Evolutionary conservation across 2,113 vertebrate genomes (phyloP).

Genomic region (Verasper variegatus): DNA sequence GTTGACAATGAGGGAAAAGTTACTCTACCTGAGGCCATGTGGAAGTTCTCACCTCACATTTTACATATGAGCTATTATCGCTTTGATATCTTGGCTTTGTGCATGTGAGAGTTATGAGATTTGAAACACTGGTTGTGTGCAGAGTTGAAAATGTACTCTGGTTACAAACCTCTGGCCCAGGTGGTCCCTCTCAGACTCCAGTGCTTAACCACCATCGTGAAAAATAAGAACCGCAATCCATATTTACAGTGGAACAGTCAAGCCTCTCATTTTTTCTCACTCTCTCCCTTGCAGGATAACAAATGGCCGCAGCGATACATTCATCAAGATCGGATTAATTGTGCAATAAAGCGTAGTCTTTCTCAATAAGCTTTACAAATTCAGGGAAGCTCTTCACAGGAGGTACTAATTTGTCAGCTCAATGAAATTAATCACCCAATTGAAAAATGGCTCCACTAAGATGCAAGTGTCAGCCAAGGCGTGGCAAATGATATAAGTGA

Average conservation of each 20-base stretch:
- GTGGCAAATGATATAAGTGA: conserved; percentile 49
- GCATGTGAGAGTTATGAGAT: conserved; percentile 50
- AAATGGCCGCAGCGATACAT: conserved; percentile 34
- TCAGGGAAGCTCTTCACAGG: conserved; percentile 20
- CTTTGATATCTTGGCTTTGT: conserved; percentile 60
- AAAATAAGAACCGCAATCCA: conserved; percentile 58
- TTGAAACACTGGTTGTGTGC: conserved; percentile 44
- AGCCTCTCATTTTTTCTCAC: conserved; percentile 17
- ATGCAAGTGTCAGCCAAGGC: conserved; percentile 47
- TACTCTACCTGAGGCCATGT: conserved; percentile 22
- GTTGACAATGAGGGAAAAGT: conserved; percentile 31
- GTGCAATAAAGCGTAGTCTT: conserved; percentile 15
- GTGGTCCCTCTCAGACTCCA: conserved; percentile 70
- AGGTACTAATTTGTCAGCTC: conserved; percentile 52
- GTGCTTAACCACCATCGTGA: conserved; percentile 52
- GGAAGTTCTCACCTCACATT: conserved; percentile 41
- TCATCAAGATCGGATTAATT: conserved; percentile 57
- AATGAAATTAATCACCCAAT: conserved; percentile 73
- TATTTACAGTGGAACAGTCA: conserved; percentile 65
- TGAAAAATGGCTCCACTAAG: conserved; percentile 55
- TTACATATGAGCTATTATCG: conserved; percentile 45
- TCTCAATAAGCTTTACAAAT: conserved; percentile 40
- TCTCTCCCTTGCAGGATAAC: conserved; percentile 21
- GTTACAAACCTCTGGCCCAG: conserved; percentile 69
- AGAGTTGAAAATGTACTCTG: conserved; percentile 44